Evolutionary conservation across 2,113 vertebrate genomes (phyloP).

Genomic region (Gorsachius goisagi): DNA sequence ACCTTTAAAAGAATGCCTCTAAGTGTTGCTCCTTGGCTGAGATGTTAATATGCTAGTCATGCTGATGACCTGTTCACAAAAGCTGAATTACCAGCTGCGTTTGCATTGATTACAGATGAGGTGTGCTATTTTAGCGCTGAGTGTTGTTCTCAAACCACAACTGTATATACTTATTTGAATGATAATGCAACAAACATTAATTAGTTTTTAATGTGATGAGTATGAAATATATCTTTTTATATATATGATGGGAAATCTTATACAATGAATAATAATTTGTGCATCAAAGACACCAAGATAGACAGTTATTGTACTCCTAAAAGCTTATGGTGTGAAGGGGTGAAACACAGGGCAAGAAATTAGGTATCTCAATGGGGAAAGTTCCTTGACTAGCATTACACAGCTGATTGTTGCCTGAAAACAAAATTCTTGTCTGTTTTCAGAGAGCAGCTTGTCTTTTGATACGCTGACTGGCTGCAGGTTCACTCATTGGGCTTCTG

Average conservation of each 20-base stretch:
- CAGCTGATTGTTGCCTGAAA: not conserved
- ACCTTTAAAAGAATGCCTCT: not conserved
- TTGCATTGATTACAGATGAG: not conserved
- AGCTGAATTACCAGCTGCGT: not conserved
- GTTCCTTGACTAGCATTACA: not conserved
- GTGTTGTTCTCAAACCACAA: not conserved
- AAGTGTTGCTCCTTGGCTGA: constrained; percentile 7
- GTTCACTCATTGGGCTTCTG: not conserved
- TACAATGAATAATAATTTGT: not conserved
- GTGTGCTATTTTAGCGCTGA: not conserved
- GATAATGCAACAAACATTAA: not conserved
- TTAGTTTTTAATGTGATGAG: not conserved
- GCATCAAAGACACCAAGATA: not conserved
- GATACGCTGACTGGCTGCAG: not conserved
- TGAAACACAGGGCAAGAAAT: not conserved
- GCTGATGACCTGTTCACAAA: not conserved
- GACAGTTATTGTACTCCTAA: not conserved
- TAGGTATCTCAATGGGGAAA: not conserved
- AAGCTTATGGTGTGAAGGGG: not conserved
- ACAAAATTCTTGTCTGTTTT: not conserved
- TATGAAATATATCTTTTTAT: not conserved
- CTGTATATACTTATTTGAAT: not conserved
- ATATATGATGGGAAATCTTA: not conserved
- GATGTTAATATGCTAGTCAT: constrained; percentile 13
- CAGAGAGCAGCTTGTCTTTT: not conserved